A percentile compares a stretch with the other conserved stretches of the same genome.
These are phyloP conservation scores for Strix aluco DNA, from an alignment of 2,113 vertebrate genomes.

Conservation along the genomic window DNA sequence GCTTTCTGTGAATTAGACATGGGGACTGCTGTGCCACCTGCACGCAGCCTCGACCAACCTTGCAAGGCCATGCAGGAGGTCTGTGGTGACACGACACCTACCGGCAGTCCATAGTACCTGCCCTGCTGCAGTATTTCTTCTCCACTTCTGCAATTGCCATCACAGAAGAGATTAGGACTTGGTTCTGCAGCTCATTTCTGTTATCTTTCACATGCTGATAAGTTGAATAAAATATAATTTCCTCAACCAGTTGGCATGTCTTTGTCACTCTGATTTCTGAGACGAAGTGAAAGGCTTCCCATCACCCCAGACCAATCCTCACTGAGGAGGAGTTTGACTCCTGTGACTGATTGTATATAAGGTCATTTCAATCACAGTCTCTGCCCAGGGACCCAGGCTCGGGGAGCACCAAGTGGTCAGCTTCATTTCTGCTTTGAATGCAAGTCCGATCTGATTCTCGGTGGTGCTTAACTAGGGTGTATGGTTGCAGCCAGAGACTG, in stretches of 20 bases:
- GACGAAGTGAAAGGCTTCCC: neutral
- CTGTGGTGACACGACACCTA: neutral
- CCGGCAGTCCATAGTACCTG: rapidly evolving
- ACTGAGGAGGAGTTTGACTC: neutral
- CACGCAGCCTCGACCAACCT: neutral
- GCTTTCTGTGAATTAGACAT: no score
- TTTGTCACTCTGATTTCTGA: constrained; percentile 32
- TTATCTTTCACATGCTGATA: constrained; percentile 46
- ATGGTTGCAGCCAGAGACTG: neutral
- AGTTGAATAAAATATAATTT: constrained; percentile 44
- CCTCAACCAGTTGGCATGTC: neutral
- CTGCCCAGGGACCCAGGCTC: neutral
- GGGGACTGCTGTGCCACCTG: neutral
- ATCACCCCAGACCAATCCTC: neutral
- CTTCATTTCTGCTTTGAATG: neutral
- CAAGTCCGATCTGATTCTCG: neutral
- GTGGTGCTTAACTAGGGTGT: neutral
- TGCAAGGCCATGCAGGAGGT: neutral
- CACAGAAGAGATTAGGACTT: neutral
- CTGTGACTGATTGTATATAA: neutral
- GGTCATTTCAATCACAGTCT: constrained; percentile 33
- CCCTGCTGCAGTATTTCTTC: neutral
- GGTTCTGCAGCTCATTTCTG: neutral
- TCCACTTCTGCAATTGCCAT: neutral
- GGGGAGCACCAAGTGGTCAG: neutral